phyloP scores from a whole-genome alignment of 2,797 vertebrate species.

The Enteromius fasciolatus region DNA sequence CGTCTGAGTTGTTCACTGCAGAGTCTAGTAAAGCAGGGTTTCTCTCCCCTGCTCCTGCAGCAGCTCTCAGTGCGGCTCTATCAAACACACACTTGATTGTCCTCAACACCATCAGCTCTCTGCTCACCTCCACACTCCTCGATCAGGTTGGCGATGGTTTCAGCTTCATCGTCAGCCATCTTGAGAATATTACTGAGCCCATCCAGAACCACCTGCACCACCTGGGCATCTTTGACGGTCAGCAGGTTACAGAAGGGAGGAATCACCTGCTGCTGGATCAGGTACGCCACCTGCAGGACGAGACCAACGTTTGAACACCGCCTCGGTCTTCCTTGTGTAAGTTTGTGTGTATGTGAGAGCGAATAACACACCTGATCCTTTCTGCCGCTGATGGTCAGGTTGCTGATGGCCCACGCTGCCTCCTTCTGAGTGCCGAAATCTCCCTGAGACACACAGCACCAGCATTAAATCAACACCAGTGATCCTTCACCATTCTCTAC shows the following conservation, averaged over 20 bases:
- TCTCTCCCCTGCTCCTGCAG: background rate
- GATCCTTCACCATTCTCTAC: background rate
- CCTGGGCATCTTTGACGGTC: constrained; percentile 97
- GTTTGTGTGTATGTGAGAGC: accelerated
- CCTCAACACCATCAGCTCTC: background rate
- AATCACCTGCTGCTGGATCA: constrained; percentile 97
- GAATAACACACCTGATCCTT: constrained; percentile 89
- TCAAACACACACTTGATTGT: background rate
- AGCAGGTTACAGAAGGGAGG: constrained; percentile 98
- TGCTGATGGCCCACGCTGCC: constrained; percentile 99
- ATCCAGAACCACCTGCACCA: constrained; percentile 97
- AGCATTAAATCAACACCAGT: background rate
- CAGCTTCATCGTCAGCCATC: constrained; percentile 98
- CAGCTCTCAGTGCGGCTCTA: background rate
- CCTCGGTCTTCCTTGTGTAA: no score
- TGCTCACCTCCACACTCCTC: constrained; percentile 95
- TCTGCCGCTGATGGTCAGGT: constrained; percentile 97
- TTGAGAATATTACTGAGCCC: constrained; percentile 99
- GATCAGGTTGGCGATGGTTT: constrained; percentile 97
- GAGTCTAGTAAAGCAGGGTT: background rate
- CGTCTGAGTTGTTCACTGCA: background rate
- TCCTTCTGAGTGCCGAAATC: constrained; percentile 99
- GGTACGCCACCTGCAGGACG: constrained; percentile 88
- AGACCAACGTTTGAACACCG: background rate
- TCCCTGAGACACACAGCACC: constrained; percentile 76